Conservation (phyloP, 2,888 invertebrate genomes). For the Amphipyra tragopoginis region DNA sequence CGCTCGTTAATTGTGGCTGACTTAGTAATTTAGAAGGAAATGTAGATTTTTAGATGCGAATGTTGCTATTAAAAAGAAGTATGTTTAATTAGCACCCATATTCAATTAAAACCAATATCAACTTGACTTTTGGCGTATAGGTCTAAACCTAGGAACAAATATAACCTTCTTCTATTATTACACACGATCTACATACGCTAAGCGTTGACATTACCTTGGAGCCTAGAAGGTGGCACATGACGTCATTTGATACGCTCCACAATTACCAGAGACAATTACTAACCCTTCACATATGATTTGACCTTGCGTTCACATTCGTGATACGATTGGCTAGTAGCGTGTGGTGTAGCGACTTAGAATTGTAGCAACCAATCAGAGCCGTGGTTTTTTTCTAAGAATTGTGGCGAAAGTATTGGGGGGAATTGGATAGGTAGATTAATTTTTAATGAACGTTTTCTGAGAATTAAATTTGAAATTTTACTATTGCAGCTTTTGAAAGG, state of each 20-base stretch:
- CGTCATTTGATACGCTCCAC: conserved; percentile 36
- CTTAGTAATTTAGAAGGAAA: too few relatives aligned
- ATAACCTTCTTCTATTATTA: conserved; percentile 37
- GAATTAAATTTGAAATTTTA: too few relatives aligned
- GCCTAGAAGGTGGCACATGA: conserved; percentile 47
- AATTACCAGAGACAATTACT: conserved; percentile 52
- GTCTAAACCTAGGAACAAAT: conserved; percentile 24
- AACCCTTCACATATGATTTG: conserved; percentile 55
- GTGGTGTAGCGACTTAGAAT: conserved; percentile 8
- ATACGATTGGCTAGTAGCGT: conserved; percentile 44
- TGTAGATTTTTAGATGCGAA: too few relatives aligned
- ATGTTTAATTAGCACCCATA: too few relatives aligned
- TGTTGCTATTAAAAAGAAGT: too few relatives aligned
- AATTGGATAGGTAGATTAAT: too few relatives aligned
- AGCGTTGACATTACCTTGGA: conserved; percentile 45
- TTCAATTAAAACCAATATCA: too few relatives aligned
- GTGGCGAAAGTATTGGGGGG: conserved; percentile 16
- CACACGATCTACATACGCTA: conserved; percentile 51
- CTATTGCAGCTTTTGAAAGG: too few relatives aligned
- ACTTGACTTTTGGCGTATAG: conserved; percentile 41
- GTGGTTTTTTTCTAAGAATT: conserved; percentile 25
- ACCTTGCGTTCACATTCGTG: conserved; percentile 53
- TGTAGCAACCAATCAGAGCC: conserved; percentile 39
- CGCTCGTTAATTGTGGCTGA: too few relatives aligned
- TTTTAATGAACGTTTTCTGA: too few relatives aligned